Percentiles rank a stretch among this genome's conserved stretches.
Evolutionary conservation across 2,113 vertebrate genomes (phyloP).

Genomic region (Eolophus roseicapilla): DNA sequence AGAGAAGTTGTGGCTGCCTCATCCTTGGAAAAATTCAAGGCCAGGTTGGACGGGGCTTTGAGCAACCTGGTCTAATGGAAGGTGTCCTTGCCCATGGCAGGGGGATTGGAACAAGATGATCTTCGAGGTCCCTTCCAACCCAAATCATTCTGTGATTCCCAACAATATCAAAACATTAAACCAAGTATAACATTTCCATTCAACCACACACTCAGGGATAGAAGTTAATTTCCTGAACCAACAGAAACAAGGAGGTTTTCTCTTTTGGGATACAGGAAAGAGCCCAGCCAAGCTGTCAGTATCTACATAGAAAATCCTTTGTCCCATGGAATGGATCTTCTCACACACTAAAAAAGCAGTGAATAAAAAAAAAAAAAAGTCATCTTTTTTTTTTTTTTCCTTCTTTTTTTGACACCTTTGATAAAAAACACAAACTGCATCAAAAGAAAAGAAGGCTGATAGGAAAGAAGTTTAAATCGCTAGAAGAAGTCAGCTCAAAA

Average conservation of each 20-base stretch:
- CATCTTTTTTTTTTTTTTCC: background rate
- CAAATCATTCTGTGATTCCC: background rate
- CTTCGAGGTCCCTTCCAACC: background rate
- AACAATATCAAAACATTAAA: slow-evolving; percentile 1
- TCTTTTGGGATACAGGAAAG: background rate
- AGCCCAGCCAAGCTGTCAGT: background rate
- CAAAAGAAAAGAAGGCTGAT: background rate
- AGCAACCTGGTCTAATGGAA: background rate
- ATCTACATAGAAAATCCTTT: background rate
- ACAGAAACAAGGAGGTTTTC: background rate
- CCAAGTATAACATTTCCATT: background rate
- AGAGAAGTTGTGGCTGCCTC: background rate
- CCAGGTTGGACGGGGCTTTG: background rate
- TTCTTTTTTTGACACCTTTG: background rate
- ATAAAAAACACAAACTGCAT: background rate
- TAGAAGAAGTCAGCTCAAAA: background rate
- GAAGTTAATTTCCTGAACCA: background rate
- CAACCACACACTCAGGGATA: background rate
- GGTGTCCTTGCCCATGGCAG: background rate
- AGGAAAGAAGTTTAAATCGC: background rate
- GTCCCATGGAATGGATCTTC: background rate
- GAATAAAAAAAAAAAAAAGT: background rate
- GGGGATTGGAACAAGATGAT: background rate
- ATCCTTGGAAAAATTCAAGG: background rate
- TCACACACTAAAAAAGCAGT: background rate